Evolutionary conservation across 2,113 vertebrate genomes (phyloP).

Genomic region (Empidonax traillii): DNA sequence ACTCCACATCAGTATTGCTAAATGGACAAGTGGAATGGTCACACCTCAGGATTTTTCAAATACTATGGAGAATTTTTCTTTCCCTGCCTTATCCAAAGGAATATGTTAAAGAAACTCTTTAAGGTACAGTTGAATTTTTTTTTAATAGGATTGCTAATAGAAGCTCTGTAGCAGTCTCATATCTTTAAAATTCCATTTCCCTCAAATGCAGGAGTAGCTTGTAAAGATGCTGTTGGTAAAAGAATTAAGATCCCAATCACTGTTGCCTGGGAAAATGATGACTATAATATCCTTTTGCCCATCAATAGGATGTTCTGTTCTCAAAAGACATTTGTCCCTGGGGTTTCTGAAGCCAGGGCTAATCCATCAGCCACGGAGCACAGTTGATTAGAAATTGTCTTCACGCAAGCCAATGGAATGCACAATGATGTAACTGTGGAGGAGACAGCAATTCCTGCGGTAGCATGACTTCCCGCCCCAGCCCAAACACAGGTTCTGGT

Average conservation of each 20-base stretch:
- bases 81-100: neutral
- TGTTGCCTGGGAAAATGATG: conserved; percentile 13
- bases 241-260: conserved; percentile 40
- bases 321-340: conserved; percentile 29
- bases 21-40: neutral
- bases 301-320: conserved; percentile 27
- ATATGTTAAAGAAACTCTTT: neutral
- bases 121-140: neutral
- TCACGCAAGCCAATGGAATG: neutral
- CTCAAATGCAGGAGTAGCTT: neutral
- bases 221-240: neutral
- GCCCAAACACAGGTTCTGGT: neutral
- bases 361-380: neutral
- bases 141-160: neutral
- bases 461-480: neutral
- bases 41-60: neutral
- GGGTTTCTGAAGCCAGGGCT: conserved; percentile 17
- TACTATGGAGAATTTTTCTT: neutral
- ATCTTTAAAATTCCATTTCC: neutral
- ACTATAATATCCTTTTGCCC: conserved; percentile 26
- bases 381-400: conserved; percentile 28
- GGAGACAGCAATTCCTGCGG: neutral
- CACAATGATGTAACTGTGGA: neutral
- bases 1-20: neutral
- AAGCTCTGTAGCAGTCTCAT: neutral